These are phyloP conservation scores for Drosophila nigricruria DNA, from an alignment of 2,888 invertebrate species.

Conservation along the genomic window DNA sequence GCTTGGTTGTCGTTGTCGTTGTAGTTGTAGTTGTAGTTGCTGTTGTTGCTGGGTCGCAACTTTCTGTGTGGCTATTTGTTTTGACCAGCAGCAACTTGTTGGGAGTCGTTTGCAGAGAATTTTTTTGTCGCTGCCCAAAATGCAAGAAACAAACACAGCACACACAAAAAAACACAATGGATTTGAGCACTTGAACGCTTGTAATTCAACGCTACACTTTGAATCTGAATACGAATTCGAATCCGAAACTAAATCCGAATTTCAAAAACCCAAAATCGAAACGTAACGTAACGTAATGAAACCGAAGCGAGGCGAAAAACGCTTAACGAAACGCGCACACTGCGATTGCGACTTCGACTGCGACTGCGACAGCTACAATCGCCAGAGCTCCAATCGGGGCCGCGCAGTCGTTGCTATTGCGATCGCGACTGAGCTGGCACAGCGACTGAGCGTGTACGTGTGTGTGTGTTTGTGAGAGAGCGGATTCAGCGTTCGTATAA, in stretches of 20 bases:
- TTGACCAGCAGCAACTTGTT: conserved; percentile 78
- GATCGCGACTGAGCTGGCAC: conserved; percentile 56
- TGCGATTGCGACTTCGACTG: conserved; percentile 57
- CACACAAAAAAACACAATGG: conserved; percentile 51
- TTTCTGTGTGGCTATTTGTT: conserved; percentile 73
- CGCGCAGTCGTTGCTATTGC: conserved; percentile 49
- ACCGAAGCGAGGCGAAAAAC: conserved; percentile 35
- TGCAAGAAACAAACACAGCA: conserved; percentile 29
- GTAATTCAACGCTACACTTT: conserved; percentile 68
- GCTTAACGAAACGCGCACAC: conserved; percentile 62
- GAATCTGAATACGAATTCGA: conserved; percentile 37
- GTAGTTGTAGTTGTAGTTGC: conserved; percentile 28
- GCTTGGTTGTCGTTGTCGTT: conserved; percentile 76
- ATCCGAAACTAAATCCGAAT: conserved; percentile 19
- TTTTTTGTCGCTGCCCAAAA: conserved; percentile 36
- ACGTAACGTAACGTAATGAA: conserved; percentile 58
- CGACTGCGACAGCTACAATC: conserved; percentile 61
- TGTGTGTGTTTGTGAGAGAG: conserved; percentile 20
- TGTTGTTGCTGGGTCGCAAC: conserved; percentile 64
- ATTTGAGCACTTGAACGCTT: conserved; percentile 56
- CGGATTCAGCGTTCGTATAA: conserved; percentile 9
- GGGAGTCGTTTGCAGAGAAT: conserved; percentile 54
- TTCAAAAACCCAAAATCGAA: conserved; percentile 58
- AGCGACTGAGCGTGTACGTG: conserved; percentile 34
- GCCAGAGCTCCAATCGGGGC: conserved; percentile 64